Conservation (phyloP, 1,140 invertebrate genomes). For the Apis laboriosa region DNA sequence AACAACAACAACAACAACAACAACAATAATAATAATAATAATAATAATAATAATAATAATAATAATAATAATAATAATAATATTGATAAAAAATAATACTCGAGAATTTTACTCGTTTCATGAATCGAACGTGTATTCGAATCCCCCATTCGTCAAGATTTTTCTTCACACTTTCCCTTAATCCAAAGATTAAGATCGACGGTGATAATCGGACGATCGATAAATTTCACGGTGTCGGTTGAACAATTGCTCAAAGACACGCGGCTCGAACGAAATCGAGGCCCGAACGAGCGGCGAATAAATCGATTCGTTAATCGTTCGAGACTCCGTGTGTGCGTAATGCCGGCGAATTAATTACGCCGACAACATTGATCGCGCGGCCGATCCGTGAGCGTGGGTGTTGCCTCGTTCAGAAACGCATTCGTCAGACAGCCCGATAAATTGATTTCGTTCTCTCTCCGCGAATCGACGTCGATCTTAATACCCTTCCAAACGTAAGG, state of each 20-base stretch:
- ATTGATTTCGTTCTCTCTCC: constrained; percentile 2
- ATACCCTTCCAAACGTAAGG: background rate
- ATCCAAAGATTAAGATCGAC: background rate
- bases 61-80: too few species aligned
- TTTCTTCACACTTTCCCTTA: too few species aligned
- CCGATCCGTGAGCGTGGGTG: constrained; percentile 14
- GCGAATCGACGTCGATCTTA: constrained; percentile 12
- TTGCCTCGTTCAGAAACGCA: constrained; percentile 31
- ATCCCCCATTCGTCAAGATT: too few species aligned
- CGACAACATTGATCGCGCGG: constrained; percentile 26
- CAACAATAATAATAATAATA: too few species aligned
- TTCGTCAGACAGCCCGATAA: constrained; percentile 29
- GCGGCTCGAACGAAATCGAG: background rate
- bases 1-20: too few species aligned
- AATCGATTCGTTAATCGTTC: constrained; percentile 51
- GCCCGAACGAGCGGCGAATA: constrained; percentile 8
- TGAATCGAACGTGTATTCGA: too few species aligned
- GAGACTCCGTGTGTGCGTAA: constrained; percentile 10
- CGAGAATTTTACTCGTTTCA: too few species aligned
- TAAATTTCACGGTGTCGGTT: constrained; percentile 24
- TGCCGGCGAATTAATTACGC: constrained; percentile 50
- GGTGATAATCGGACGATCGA: background rate
- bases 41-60: too few species aligned
- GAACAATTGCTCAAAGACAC: constrained; percentile 17
- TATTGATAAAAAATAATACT: too few species aligned